phyloP scores from a whole-genome alignment of 2,797 vertebrate genomes.

The Typhlichthys subterraneus region DNA sequence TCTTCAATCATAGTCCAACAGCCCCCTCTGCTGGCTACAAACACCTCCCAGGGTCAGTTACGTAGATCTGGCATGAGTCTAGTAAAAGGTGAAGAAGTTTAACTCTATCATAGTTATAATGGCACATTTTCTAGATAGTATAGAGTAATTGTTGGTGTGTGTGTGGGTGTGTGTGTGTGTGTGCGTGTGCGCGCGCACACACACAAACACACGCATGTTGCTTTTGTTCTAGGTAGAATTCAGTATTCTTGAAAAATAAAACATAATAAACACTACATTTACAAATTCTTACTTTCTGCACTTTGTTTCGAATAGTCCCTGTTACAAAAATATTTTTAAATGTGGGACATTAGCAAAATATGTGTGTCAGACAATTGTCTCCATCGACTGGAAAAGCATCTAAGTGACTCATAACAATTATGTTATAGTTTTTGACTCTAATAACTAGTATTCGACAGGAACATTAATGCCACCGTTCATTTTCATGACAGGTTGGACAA shows the following conservation, averaged over 20 bases:
- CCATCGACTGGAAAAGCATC: constrained; percentile 71
- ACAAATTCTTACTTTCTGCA: not conserved
- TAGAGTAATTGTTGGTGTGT: not conserved
- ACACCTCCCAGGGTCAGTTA: no score
- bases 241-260: no score
- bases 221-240: no score
- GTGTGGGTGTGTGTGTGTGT: not conserved
- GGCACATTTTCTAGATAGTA: not conserved
- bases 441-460: no score
- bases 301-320: not conserved
- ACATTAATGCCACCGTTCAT: no score
- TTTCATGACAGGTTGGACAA: no score
- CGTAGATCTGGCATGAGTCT: no score
- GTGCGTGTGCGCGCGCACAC: not conserved
- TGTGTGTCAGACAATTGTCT: constrained; percentile 62
- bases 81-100: no score
- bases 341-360: not conserved
- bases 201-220: no score
- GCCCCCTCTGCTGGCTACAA: constrained; percentile 68
- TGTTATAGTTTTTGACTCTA: not conserved
- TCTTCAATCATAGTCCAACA: constrained; percentile 53
- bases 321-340: not conserved
- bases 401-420: not conserved
- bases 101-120: no score
- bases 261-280: no score